phyloP scores from a whole-genome alignment of 2,888 invertebrate genomes.

The Gnatocerus cornutus region DNA sequence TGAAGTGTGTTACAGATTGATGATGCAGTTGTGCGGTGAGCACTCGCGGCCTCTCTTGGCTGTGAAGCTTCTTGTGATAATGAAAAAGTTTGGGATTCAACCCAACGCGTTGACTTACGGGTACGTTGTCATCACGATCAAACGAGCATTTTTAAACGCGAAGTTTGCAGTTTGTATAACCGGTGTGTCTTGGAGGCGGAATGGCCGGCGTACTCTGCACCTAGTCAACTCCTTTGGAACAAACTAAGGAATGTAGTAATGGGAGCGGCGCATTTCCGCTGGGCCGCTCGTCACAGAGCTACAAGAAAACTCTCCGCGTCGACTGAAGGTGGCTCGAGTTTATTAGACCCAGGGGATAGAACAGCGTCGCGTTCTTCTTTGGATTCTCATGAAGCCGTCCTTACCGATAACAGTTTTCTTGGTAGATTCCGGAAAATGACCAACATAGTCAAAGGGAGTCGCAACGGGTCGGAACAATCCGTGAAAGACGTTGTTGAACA shows the following conservation, averaged over 20 bases:
- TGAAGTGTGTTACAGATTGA: conserved; percentile 97
- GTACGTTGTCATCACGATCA: conserved; percentile 65
- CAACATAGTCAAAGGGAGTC: conserved; percentile 76
- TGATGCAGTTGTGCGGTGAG: conserved; percentile 98
- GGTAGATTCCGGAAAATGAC: conserved; percentile 75
- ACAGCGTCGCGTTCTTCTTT: conserved; percentile 68
- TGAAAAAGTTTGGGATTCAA: conserved; percentile 94
- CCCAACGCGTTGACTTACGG: conserved; percentile 99
- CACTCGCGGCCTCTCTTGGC: conserved; percentile 96
- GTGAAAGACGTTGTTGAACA: conserved; percentile 48
- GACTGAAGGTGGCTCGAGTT: conserved; percentile 69
- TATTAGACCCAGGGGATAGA: conserved; percentile 66
- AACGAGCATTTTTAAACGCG: conserved; percentile 1
- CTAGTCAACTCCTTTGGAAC: conserved; percentile 92
- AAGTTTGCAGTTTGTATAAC: conserved; percentile 74
- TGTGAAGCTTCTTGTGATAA: conserved; percentile 90
- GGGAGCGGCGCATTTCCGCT: conserved; percentile 91
- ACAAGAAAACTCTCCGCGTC: conserved; percentile 72
- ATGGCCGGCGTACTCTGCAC: conserved; percentile 85
- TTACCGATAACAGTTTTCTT: conserved; percentile 69
- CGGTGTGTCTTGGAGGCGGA: conserved; percentile 93
- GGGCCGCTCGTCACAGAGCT: conserved; percentile 80
- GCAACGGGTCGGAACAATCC: conserved; percentile 62
- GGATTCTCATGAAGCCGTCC: conserved; percentile 69
- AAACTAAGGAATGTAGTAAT: conserved; percentile 93